These are phyloP conservation scores for Vultur gryphus DNA, from an alignment of 2,797 vertebrate species.

Conservation along the genomic window DNA sequence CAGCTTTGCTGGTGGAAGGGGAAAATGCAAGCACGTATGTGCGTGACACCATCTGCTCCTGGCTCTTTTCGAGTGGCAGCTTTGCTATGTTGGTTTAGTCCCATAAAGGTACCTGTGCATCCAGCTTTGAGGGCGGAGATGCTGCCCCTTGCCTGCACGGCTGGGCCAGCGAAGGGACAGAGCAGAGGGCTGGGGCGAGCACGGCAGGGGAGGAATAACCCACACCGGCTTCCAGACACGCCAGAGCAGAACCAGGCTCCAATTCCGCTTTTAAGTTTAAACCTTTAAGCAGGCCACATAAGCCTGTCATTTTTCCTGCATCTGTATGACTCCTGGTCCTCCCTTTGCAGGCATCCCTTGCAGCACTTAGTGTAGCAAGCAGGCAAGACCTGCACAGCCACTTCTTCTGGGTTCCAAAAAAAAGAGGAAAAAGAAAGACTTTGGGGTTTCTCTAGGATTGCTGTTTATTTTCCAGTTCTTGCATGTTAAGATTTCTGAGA, in stretches of 20 bases:
- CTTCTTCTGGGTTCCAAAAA: not conserved
- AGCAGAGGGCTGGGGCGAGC: not conserved
- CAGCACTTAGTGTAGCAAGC: not conserved
- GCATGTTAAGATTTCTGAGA: not conserved
- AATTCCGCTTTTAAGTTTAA: not conserved
- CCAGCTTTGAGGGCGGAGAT: not conserved
- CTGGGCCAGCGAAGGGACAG: fast-evolving
- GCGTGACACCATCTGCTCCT: not conserved
- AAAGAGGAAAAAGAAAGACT: not conserved
- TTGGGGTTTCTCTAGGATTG: not conserved
- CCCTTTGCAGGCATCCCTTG: not conserved
- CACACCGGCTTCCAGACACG: not conserved
- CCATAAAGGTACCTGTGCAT: not conserved
- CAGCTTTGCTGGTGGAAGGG: not conserved
- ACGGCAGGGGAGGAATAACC: not conserved
- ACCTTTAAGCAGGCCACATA: not conserved
- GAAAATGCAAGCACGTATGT: not conserved
- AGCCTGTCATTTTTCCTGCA: not conserved
- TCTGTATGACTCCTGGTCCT: not conserved
- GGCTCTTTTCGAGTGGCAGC: not conserved
- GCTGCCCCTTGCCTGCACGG: fast-evolving
- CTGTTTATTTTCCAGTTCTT: slow-evolving; percentile 27
- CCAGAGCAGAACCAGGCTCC: not conserved
- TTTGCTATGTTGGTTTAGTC: not conserved
- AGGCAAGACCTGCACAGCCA: not conserved